These are phyloP conservation scores for Athripsodes cinereus DNA, from an alignment of 2,888 invertebrate genomes.

Conservation along the genomic window DNA sequence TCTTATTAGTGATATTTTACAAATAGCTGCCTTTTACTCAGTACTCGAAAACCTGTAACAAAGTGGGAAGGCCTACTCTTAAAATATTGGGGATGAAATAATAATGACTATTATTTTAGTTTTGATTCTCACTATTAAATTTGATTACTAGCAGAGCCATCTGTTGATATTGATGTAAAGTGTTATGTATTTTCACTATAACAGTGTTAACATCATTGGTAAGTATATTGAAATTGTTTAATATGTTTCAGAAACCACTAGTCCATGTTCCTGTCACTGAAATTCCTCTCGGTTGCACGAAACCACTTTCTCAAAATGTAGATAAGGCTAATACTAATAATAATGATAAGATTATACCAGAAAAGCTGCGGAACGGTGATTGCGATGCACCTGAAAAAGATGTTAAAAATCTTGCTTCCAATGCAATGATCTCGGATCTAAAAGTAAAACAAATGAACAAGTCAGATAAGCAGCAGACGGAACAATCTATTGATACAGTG, in stretches of 20 bases:
- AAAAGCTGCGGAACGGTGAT: neutral
- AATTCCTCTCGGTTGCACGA: constrained; percentile 35
- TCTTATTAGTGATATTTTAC: too few relatives aligned
- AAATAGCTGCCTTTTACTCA: too few relatives aligned
- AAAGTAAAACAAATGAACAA: neutral
- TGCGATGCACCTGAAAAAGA: constrained; percentile 22
- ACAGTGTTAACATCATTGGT: too few relatives aligned
- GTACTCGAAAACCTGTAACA: too few relatives aligned
- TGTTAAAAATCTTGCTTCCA: constrained; percentile 8
- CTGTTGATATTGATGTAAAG: too few relatives aligned
- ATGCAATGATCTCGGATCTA: neutral
- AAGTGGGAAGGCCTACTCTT: too few relatives aligned
- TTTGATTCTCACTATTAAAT: too few relatives aligned
- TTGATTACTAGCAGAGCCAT: too few relatives aligned
- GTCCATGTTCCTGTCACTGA: constrained; percentile 49
- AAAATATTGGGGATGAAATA: too few relatives aligned
- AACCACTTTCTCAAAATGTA: neutral
- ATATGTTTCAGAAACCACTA: constrained; percentile 47
- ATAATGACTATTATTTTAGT: too few relatives aligned
- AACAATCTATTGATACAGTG: constrained; percentile 19
- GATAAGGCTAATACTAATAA: neutral
- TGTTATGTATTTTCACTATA: too few relatives aligned
- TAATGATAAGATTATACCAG: neutral
- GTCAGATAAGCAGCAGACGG: neutral
- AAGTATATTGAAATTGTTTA: too few relatives aligned